These are phyloP conservation scores for Toxostoma redivivum DNA, from an alignment of 2,113 vertebrate genomes.

Conservation along the genomic window DNA sequence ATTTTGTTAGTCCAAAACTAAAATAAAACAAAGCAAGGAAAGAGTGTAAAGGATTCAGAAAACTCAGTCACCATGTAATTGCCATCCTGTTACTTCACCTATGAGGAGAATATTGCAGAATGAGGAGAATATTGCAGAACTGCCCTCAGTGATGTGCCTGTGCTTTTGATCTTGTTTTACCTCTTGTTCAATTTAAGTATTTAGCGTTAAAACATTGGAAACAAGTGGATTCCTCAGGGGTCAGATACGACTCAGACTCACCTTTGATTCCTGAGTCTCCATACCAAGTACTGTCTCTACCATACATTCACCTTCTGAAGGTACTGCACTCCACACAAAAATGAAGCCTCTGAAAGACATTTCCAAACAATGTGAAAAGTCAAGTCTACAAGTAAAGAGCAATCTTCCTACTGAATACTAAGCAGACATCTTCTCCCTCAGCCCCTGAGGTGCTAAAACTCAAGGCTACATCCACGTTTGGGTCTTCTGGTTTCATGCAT, in stretches of 20 bases:
- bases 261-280: background rate
- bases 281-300: background rate
- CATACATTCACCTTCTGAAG: background rate
- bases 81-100: background rate
- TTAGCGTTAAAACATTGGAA: background rate
- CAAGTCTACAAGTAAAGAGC: background rate
- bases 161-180: background rate
- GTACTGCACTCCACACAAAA: background rate
- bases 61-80: background rate
- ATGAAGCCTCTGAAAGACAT: background rate
- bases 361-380: background rate
- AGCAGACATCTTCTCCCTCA: background rate
- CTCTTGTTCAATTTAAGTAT: background rate
- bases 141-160: rapidly evolving
- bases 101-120: background rate
- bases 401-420: background rate
- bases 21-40: background rate
- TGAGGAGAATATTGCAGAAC: background rate
- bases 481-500: rapidly evolving
- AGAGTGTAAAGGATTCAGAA: background rate
- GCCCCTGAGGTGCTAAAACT: background rate
- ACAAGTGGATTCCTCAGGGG: background rate
- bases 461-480: background rate
- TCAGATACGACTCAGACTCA: background rate
- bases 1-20: background rate